Evolutionary conservation across 1,140 invertebrate genomes (phyloP).

Genomic region (Cecropterus lyciades): DNA sequence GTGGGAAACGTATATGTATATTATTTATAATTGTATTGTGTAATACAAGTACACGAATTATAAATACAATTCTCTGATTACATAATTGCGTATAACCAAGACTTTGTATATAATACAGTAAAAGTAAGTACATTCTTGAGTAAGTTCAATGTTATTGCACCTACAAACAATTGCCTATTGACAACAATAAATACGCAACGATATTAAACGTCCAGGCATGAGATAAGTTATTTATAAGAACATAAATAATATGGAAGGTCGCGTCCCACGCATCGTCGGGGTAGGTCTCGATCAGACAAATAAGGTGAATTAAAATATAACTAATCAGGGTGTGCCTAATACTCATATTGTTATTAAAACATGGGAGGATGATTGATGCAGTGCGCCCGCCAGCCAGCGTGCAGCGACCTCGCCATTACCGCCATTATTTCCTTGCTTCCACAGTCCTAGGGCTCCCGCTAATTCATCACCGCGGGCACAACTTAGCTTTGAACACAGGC

Average conservation of each 20-base stretch:
- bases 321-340: constrained; percentile 39
- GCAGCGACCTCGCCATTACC: constrained; percentile 56
- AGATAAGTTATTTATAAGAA: constrained; percentile 74
- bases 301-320: constrained; percentile 13
- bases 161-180: constrained; percentile 18
- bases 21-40: too few species aligned
- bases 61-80: background rate
- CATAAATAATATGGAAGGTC: constrained; percentile 68
- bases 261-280: constrained; percentile 42
- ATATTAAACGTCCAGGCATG: constrained; percentile 49
- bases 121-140: background rate
- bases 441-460: constrained; percentile 37
- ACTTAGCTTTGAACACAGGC: constrained; percentile 50
- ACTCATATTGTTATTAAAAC: constrained; percentile 54
- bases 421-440: constrained; percentile 6
- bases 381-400: constrained; percentile 19
- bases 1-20: too few species aligned
- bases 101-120: background rate
- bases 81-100: constrained; percentile 1
- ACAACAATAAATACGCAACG: constrained; percentile 56
- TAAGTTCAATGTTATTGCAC: constrained; percentile 36
- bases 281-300: constrained; percentile 24
- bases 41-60: too few species aligned
- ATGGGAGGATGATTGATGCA: constrained; percentile 58
- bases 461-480: constrained; percentile 44